Evolutionary conservation across 2,113 vertebrate species (phyloP), one percentile per base, ranked within the genome.

Genomic region (Psilopsiagon aymara): DNA sequence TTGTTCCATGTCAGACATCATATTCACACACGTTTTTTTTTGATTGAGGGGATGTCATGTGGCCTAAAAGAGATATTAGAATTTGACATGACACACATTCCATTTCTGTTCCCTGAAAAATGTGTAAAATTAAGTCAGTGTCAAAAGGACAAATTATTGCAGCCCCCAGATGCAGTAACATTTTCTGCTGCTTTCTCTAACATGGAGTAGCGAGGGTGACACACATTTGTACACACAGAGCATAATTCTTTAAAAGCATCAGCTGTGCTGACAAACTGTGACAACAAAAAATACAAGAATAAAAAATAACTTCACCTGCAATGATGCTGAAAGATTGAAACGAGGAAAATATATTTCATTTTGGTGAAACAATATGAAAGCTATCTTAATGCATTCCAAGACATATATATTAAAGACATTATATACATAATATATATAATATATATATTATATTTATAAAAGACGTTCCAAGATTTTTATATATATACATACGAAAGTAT

Each of bases 81-180:
- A 35, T 33, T 75, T 52, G 88, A 71, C 25, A 60, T 31, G 24
- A 21, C 31, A 27, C 53, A 89, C 59, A 75, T 29, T 84, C 55
- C 64, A 82, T 44, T 86, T 84, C 66, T 76, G 13, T 27, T 85
- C 44, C 67, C 69, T 90, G 64, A 79, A 92, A 94, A 83, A 74
- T 37, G 17, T 76, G 51, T 53, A 94, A 96, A 94, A 94, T 86
- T 70, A 86, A 76, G 78, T 53, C 69, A 84, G 10, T 84, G 59
- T 87, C 66, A 90, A 80, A 71, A 86, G 47, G 44, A 69, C 24
- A 95, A 84, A 86, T 59, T 64, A 92, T 33, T 80, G 39, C 27
- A 91, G 53, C 19, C 13, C 64, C 4, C 28, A 57, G 51, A 55
- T 37, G 44, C 49, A 77, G 64, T 35, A 82, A 60, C 20, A 85